Conservation (phyloP, 1,140 invertebrate species). For the Whitmania pigra region DNA sequence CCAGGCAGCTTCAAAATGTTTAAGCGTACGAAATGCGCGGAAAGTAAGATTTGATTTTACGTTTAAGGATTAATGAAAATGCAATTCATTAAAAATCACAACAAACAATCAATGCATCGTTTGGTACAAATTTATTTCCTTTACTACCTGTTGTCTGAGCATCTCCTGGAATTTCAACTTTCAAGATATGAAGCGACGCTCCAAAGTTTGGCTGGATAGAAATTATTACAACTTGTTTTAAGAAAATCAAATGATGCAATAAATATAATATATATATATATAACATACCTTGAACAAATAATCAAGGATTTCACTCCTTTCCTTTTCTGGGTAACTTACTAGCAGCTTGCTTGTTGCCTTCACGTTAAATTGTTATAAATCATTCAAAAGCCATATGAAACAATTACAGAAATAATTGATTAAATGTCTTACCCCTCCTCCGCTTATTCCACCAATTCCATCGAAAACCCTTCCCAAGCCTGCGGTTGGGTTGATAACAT, state of each 20-base stretch:
- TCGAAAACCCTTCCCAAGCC: slow-evolving; percentile 19
- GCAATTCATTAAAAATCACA: too few species aligned
- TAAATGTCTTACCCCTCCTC: slow-evolving; percentile 21
- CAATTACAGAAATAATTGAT: too few species aligned
- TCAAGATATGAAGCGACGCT: slow-evolving; percentile 38
- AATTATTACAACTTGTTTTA: slow-evolving; percentile 8
- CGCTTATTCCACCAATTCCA: slow-evolving; percentile 24
- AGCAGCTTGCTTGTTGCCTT: slow-evolving; percentile 41
- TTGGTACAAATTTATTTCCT: too few species aligned
- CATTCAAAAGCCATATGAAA: not conserved
- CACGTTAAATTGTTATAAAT: slow-evolving; percentile 24
- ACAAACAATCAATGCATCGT: too few species aligned
- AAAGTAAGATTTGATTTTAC: too few species aligned
- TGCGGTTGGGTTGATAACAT: not conserved
- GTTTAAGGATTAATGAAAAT: too few species aligned
- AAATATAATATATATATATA: too few species aligned
- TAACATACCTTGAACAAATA: slow-evolving; percentile 38
- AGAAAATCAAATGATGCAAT: too few species aligned
- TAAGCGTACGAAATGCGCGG: too few species aligned
- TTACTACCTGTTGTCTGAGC: slow-evolving; percentile 37
- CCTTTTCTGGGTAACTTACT: slow-evolving; percentile 35
- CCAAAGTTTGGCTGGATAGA: slow-evolving; percentile 38
- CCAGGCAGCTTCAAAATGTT: too few species aligned
- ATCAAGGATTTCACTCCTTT: slow-evolving; percentile 38
- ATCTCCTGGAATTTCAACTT: slow-evolving; percentile 42